phyloP scores from a whole-genome alignment of 2,888 invertebrate genomes.

The Leucophenga montana region DNA sequence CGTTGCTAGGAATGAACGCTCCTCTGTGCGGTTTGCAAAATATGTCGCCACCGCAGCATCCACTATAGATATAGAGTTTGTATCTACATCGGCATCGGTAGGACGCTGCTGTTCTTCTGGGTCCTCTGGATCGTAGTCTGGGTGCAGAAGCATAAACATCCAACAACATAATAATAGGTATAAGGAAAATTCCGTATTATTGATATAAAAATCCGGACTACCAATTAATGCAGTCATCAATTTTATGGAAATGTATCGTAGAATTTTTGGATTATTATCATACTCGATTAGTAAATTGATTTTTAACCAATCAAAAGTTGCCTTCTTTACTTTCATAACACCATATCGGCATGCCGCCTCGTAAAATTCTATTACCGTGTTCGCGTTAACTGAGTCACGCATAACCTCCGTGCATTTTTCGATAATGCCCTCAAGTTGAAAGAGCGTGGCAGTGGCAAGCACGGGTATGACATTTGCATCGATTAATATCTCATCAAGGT shows the following conservation, averaged over 20 bases:
- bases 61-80: conserved; percentile 44
- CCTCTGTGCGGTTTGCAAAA: conserved; percentile 67
- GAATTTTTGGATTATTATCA: conserved; percentile 75
- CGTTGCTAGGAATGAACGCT: conserved; percentile 77
- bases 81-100: conserved; percentile 52
- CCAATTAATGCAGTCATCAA: conserved; percentile 79
- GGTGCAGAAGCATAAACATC: conserved; percentile 77
- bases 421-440: conserved; percentile 83
- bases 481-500: conserved; percentile 82
- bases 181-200: conserved; percentile 85
- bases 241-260: conserved; percentile 78
- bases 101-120: conserved; percentile 51
- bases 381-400: conserved; percentile 82
- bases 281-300: conserved; percentile 80
- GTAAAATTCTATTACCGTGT: conserved; percentile 81
- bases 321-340: conserved; percentile 77
- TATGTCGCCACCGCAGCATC: conserved; percentile 66
- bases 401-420: conserved; percentile 83
- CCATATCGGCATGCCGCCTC: conserved; percentile 81
- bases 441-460: conserved; percentile 82
- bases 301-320: conserved; percentile 81
- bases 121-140: conserved; percentile 72
- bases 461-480: conserved; percentile 81
- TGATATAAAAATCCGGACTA: conserved; percentile 80
- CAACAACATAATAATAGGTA: conserved; percentile 82